Conservation (phyloP, 2,888 invertebrate genomes). For the Dioctria linearis region DNA sequence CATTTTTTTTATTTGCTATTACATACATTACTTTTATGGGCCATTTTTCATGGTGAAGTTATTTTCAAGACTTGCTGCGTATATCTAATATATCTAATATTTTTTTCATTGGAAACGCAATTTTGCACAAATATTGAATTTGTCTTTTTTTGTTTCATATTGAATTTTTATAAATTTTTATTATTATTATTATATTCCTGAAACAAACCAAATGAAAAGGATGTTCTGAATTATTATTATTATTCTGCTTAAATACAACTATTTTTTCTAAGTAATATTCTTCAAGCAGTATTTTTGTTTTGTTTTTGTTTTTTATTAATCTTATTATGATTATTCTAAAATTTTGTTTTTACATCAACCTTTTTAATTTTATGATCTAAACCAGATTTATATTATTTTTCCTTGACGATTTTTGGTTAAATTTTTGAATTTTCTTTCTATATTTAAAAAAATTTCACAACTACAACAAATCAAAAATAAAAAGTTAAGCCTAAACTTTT, state of each 20-base stretch:
- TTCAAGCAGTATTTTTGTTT: slow-evolving; percentile 4
- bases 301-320: slow-evolving; percentile 11
- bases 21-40: not conserved
- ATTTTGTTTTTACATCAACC: not conserved
- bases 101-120: slow-evolving; percentile 13
- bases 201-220: not conserved
- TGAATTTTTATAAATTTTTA: not conserved
- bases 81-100: no score
- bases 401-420: not conserved
- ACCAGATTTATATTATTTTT: not conserved
- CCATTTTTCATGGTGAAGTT: not conserved
- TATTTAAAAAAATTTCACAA: no score
- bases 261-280: slow-evolving; percentile 20
- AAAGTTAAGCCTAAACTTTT: no score
- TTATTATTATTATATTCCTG: slow-evolving; percentile 8
- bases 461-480: no score
- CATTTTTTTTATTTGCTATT: not conserved
- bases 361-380: slow-evolving; percentile 1
- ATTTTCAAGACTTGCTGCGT: not conserved
- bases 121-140: slow-evolving; percentile 2
- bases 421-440: no score
- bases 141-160: not conserved
- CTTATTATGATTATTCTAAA: not conserved
- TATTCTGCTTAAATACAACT: not conserved
- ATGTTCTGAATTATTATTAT: not conserved